A percentile compares a stretch with the other conserved stretches of the same genome.
Conservation (phyloP, 1,140 invertebrate species). For the Papilio machaon region DNA sequence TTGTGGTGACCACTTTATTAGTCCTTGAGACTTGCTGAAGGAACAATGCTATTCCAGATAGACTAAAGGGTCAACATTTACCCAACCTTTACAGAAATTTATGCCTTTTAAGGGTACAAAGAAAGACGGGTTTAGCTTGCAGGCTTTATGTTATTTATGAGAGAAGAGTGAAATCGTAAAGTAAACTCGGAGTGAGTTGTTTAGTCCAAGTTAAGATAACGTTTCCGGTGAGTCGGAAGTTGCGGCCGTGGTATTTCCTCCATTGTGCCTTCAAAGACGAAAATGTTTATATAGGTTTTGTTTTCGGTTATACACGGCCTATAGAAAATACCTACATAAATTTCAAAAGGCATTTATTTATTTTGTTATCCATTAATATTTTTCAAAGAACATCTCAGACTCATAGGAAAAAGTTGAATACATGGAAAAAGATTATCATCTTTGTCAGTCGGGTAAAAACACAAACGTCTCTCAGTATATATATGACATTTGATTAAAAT, state of each 20-base stretch:
- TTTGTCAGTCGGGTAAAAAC: background rate
- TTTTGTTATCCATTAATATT: too few species aligned
- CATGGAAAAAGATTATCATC: too few species aligned
- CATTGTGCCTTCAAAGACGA: slow-evolving; percentile 48
- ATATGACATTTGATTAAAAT: slow-evolving; percentile 19
- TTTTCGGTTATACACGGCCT: background rate
- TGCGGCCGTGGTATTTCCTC: slow-evolving; percentile 51
- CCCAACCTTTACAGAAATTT: background rate
- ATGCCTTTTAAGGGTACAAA: slow-evolving; percentile 17
- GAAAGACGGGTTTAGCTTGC: slow-evolving; percentile 27
- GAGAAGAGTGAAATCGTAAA: background rate
- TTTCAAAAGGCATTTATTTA: too few species aligned
- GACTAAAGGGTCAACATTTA: background rate
- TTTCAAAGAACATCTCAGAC: too few species aligned
- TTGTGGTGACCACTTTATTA: slow-evolving; percentile 64
- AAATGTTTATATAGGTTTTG: slow-evolving; percentile 40
- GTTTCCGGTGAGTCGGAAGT: slow-evolving; percentile 61
- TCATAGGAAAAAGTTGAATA: too few species aligned
- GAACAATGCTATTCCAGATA: slow-evolving; percentile 47
- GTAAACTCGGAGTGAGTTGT: slow-evolving; percentile 63
- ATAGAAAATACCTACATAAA: background rate
- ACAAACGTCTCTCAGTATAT: background rate
- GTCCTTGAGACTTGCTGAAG: slow-evolving; percentile 58
- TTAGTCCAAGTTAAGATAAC: slow-evolving; percentile 66
- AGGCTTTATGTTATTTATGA: background rate